phyloP scores from a whole-genome alignment of 2,113 vertebrate genomes.

The Nanorana parkeri region DNA sequence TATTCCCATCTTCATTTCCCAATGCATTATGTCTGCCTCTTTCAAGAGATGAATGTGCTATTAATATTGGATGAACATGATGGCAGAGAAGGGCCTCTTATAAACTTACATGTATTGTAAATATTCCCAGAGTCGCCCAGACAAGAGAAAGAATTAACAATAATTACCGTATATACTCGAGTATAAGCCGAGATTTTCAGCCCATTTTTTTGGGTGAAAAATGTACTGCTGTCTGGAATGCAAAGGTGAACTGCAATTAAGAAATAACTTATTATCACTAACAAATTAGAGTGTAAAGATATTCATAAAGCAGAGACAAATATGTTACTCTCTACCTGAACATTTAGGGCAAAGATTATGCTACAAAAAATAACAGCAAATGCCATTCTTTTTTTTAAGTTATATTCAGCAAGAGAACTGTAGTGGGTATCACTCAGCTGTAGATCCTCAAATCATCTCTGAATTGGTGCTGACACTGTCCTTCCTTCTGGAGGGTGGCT shows the following conservation, averaged over 20 bases:
- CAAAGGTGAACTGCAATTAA: constrained; percentile 43
- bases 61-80: constrained; percentile 78
- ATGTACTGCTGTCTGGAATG: constrained; percentile 36
- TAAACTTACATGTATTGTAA: constrained; percentile 65
- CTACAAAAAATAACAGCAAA: no score
- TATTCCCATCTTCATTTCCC: constrained; percentile 71
- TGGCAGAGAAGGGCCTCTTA: constrained; percentile 63
- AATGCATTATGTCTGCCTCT: constrained; percentile 73
- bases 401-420: no score
- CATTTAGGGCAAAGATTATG: constrained; percentile 7
- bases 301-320: constrained; percentile 19
- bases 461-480: no score
- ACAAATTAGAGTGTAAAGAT: constrained; percentile 55
- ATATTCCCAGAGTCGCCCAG: constrained; percentile 54
- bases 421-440: no score
- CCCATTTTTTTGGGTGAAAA: no score
- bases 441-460: no score
- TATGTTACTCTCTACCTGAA: background rate
- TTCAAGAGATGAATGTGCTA: constrained; percentile 68
- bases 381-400: no score
- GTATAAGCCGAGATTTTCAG: no score
- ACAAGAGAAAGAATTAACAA: constrained; percentile 50
- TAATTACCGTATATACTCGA: constrained; percentile 56
- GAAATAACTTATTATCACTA: constrained; percentile 61
- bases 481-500: no score